Evolutionary conservation across 2,113 vertebrate species (phyloP), one percentile per base, ranked within the genome.

Genomic region (Petromus typicus): DNA sequence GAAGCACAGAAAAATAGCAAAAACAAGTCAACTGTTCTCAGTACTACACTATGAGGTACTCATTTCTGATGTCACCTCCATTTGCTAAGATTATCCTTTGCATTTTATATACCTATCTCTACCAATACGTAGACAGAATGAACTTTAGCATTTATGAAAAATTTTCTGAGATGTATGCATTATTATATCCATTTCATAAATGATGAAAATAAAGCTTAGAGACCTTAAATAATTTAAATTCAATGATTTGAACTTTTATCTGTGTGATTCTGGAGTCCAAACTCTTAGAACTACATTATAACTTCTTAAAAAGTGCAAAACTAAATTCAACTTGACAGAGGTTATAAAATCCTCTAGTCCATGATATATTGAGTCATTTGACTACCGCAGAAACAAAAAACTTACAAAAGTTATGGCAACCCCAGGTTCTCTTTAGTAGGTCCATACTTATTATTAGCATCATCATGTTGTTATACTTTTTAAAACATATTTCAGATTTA

Each of bases 1-100:
- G 48, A 40, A 94, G 83, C 67, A 69, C 20, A 97, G 91, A 93
- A 91, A 94, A 86, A 51, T 43, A 91, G 90, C 48, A 40, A 86
- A 40, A 93, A 11, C n/a, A 4, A 45, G 17, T 93, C 73, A 91
- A 54, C 37, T 61, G 48, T 80, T 89, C 95, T 80, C 2, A 82
- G 73, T 66, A 69, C 43, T 86, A 96, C 2, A 85, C 2, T 61
- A 96, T 57, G 56, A 85, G 17, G 76, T 91, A 87, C 61, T 94
- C 56, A 91, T 93, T 90, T 80, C 40, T 83, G 48, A 93, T 34
- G 34, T 1, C 7, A 5, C 30, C 12, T 51, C 25, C 37, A 95
- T 75, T 91, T 89, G 69, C 56, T 95, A 82, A 78, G 45, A 95
- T 54, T 91, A 89, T 43, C 17, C 18, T 51, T 86, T 43, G 75